Conservation (phyloP, 2,113 vertebrate genomes). For the Callorhinus ursinus region DNA sequence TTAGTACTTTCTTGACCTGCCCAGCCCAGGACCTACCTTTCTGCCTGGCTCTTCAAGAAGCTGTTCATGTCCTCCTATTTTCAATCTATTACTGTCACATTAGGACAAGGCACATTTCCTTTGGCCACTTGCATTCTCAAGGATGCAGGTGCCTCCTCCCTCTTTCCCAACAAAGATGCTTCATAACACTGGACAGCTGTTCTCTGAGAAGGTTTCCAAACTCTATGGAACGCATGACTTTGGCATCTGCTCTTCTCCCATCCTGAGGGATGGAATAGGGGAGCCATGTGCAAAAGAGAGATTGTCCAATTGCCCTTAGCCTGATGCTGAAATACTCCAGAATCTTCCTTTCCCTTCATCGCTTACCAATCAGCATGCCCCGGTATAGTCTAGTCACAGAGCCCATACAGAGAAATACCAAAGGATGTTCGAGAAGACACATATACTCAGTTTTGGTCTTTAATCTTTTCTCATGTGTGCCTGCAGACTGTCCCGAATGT, state of each 20-base stretch:
- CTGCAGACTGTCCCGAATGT: background rate
- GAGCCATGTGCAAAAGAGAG: background rate
- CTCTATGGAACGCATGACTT: background rate
- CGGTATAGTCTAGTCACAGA: background rate
- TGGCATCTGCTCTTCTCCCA: background rate
- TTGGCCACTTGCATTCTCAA: background rate
- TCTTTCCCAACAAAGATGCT: background rate
- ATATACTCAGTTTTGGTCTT: background rate
- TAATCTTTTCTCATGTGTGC: background rate
- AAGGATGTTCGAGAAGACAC: background rate
- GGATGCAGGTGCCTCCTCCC: background rate
- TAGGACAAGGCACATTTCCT: background rate
- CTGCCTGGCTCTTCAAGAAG: background rate
- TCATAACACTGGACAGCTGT: background rate
- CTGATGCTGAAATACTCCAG: background rate
- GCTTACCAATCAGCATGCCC: background rate
- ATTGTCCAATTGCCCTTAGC: background rate
- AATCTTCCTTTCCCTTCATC: background rate
- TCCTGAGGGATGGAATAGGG: background rate
- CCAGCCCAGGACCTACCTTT: background rate
- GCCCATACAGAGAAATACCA: background rate
- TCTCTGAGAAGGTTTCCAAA: background rate
- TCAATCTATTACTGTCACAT: background rate
- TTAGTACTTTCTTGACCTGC: background rate
- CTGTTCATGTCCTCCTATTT: background rate